Evolutionary conservation across 2,113 vertebrate species (phyloP).

Genomic region (Pungitius pungitius): DNA sequence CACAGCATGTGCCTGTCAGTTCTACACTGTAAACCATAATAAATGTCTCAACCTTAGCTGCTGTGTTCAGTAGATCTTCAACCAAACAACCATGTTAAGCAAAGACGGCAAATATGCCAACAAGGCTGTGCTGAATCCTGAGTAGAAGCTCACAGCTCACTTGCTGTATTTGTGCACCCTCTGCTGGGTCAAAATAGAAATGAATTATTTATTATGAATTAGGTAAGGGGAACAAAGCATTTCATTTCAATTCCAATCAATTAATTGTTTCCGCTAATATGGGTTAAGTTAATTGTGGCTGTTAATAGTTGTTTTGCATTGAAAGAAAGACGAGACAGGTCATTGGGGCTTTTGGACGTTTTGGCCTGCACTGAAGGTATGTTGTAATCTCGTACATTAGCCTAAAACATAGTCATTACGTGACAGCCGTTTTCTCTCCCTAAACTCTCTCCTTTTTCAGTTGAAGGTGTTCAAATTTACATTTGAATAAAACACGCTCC

Average conservation of each 20-base stretch:
- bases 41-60: neutral
- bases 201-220: neutral
- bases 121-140: neutral
- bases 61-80: neutral
- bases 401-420: neutral
- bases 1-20: neutral
- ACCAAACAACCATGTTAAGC: neutral
- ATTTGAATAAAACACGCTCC: neutral
- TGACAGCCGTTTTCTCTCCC: neutral
- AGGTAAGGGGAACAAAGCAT: neutral
- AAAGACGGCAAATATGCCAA: neutral
- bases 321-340: neutral
- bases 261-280: neutral
- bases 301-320: too few species aligned
- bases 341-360: neutral
- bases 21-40: neutral
- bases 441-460: neutral
- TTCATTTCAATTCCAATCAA: neutral
- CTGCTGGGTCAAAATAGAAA: conserved; percentile 30
- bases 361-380: neutral
- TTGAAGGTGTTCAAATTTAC: neutral
- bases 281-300: neutral
- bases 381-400: neutral
- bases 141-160: neutral
- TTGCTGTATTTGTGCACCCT: conserved; percentile 29